Base-by-base conservation (phyloP, 2,888 invertebrate species). In the Leucozona laternaria region DNA sequence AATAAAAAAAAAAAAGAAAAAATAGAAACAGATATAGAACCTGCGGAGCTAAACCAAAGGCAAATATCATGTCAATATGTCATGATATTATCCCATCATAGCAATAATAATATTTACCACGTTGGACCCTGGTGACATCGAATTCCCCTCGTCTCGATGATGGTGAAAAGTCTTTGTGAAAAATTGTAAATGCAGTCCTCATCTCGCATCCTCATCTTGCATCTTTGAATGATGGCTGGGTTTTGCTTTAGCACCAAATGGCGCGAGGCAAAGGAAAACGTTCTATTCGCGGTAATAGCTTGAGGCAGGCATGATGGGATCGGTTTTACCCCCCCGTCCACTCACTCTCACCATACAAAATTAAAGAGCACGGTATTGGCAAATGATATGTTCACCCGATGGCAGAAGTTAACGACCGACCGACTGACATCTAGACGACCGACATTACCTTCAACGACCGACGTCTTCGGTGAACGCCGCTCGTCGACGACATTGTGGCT, bases 41-140 rank as follows among this genome's bases (percentile, higher is more conserved):
- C 43, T 45, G 60, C 72, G 50, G 22, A 86, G 78, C 78, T 25
- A 75, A 78, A 58, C 81, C 81, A 58, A 86, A 86, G 78, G 86
- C 86, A 88, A 88, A 84, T 84, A 80, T 88, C 79, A 84, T 88
- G 79, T 88, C 87, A 87, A 87, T 87, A 87, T 87, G 87, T 87
- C 87, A 87, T 87, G 87, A 87, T 87, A 87, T 87, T 87, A 87
- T 87, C 87, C 87, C 87, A 79, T 83, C 82, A 87, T 75, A 76
- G 87, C 71, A 82, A 82, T 82, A 87, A 82, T 72, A 87, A 87
- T 83, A 87, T 87, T 87, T 83, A 79, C 87, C 87, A 79, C 87
- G 66, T 83, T 83, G 70, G 87, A 82, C 82, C 87, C 82, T 82
- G 87, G 87, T 82, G 87, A 87, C 82, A 82, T 79, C 60, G 57